These are phyloP conservation scores for Lumbricus terrestris DNA, from an alignment of 2,888 invertebrate genomes.

Conservation along the genomic window DNA sequence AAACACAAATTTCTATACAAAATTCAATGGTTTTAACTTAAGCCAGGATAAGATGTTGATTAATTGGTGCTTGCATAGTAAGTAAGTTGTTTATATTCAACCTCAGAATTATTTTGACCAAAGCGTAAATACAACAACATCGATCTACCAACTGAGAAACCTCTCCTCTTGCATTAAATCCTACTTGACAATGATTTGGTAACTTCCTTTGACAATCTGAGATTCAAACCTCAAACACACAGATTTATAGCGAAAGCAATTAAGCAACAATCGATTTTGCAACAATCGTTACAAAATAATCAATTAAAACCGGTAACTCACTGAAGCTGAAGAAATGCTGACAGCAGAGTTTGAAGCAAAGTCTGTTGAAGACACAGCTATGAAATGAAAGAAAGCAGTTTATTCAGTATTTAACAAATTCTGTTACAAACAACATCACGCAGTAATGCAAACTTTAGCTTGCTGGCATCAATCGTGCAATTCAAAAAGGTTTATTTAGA, in stretches of 20 bases:
- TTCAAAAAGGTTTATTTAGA: not conserved
- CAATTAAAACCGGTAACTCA: not conserved
- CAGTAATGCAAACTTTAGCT: not conserved
- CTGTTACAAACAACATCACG: not conserved
- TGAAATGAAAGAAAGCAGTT: not conserved
- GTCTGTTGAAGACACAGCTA: constrained; percentile 12
- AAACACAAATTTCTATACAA: not conserved
- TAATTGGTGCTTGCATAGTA: not conserved
- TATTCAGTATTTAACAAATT: not conserved
- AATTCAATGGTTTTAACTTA: not conserved
- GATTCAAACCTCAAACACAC: not conserved
- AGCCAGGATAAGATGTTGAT: not conserved
- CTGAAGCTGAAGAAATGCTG: constrained; percentile 17
- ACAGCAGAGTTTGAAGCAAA: constrained; percentile 9
- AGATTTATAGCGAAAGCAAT: not conserved
- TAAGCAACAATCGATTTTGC: not conserved
- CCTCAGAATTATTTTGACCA: not conserved
- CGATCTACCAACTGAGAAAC: not conserved
- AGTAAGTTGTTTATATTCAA: not conserved
- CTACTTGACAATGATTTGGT: not conserved
- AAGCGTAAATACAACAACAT: not conserved
- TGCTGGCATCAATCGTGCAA: not conserved
- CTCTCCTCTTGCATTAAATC: not conserved
- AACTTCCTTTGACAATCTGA: not conserved
- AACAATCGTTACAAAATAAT: not conserved